A percentile compares a stretch with the other conserved stretches of the same genome.
These are phyloP conservation scores for Engraulis encrasicolus DNA, from an alignment of 2,113 vertebrate species.

Conservation along the genomic window DNA sequence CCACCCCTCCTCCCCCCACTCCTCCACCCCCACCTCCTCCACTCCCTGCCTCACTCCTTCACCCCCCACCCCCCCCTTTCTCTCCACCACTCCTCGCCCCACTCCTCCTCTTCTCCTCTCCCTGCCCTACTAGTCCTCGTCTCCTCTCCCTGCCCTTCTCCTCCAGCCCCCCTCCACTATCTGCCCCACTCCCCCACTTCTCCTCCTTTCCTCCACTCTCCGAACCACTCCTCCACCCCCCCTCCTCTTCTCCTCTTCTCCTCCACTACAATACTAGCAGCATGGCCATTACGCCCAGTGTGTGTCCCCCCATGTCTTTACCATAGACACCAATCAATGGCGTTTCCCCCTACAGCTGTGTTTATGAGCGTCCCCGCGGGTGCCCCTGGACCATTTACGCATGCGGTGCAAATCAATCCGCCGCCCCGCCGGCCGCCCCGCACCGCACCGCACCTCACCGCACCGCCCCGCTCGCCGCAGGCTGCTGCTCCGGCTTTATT, in stretches of 20 bases:
- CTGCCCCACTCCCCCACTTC: no score
- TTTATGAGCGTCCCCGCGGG: conserved; percentile 17
- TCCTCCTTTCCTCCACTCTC: no score
- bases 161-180: no score
- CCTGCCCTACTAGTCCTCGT: no score
- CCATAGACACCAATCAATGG: conserved; percentile 7
- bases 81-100: not conserved
- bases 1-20: no score
- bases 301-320: not conserved
- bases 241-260: not conserved
- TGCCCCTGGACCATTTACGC: not conserved
- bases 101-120: no score
- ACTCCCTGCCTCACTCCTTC: not conserved
- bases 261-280: not conserved
- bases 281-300: not conserved
- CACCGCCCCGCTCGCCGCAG: not conserved
- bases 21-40: not conserved
- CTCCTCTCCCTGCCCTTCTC: no score
- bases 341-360: not conserved
- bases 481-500: conserved; percentile 3
- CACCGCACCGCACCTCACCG: no score
- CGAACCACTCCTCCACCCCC: no score
- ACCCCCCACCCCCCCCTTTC: no score
- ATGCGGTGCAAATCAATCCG: conserved; percentile 13
- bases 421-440: no score